Base-by-base conservation (phyloP, 2,797 vertebrate species). In the Parauchenoglanis punctatus region DNA sequence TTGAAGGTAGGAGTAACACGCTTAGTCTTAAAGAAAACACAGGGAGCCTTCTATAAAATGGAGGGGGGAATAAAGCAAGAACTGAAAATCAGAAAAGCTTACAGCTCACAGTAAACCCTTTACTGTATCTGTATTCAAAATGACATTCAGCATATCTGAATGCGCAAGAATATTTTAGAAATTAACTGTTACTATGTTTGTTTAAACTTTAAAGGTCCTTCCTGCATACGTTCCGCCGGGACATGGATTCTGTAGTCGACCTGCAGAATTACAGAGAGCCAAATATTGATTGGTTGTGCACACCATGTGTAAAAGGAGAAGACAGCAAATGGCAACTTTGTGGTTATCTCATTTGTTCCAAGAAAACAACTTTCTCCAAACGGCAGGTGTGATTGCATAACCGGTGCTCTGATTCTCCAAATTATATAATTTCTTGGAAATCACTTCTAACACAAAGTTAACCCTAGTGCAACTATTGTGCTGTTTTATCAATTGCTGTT, bases 1-100 rank as follows among this genome's bases (percentile, higher is more conserved):
- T 95, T 95, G 89, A 91, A 84, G 87, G 86, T 78, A 87, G 85
- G 81, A 90, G 93, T 93, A 92, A 94, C 92, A 95, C 93, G 92
- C 91, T 91, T 90, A 93, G 91, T 88, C 88, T 82, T 91, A 87
- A 87, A 92, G 73, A 90, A 87, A 90, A 91, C 85, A 68, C 72
- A 75, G 80, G 3, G 58, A 63, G 68, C 80, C 67, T 56, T 91
- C 91, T 92, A 91, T 91, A 92, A 93, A 93, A 90, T 89, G 88
- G 83, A 88, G 87, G 89, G 72, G 75, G 86, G 85, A 0, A 2
- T 0, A 0, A 0, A 1, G 2, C 7, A 28, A 86, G 31, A 87
- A 67, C 54, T 84, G 68, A 81, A 54, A 78, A 89, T 77, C 75
- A 23, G 28, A 44, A 87, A 40, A 86, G 63, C 56, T 81, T 81